Conservation (phyloP, 2,113 vertebrate genomes). For the Myotis yumanensis region DNA sequence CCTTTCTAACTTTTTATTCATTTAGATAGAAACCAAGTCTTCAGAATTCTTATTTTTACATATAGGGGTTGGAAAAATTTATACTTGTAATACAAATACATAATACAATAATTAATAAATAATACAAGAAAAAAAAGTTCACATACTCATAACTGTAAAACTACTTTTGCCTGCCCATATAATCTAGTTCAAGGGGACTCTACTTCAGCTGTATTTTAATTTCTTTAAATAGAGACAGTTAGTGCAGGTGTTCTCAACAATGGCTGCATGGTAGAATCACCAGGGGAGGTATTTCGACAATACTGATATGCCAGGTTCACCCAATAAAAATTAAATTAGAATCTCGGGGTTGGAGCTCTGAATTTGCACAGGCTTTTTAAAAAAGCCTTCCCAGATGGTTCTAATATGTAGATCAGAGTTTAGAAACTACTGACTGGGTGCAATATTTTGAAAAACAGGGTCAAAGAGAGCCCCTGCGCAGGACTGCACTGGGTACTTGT, state of each 20-base stretch:
- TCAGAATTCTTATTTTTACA: not conserved
- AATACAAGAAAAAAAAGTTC: not conserved
- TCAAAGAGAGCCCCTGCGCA: not conserved
- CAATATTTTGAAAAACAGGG: not conserved
- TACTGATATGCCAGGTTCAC: not conserved
- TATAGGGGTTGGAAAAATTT: not conserved
- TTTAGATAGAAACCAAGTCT: not conserved
- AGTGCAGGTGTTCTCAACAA: not conserved
- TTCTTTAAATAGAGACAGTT: not conserved
- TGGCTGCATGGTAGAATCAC: not conserved
- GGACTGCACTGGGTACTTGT: not conserved
- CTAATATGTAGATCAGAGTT: not conserved
- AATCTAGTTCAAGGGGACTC: not conserved
- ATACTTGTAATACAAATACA: not conserved
- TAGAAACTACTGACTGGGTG: not conserved
- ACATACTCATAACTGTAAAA: not conserved
- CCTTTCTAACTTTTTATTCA: constrained; percentile 35
- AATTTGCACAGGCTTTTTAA: not conserved
- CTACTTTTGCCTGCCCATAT: not conserved
- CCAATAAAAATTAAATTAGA: constrained; percentile 38
- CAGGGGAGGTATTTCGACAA: not conserved
- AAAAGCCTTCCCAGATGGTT: not conserved
- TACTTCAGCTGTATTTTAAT: not conserved
- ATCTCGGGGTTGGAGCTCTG: not conserved
- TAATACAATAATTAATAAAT: not conserved